These are phyloP conservation scores for Eulithis testata DNA, from an alignment of 2,888 invertebrate genomes.

Conservation along the genomic window DNA sequence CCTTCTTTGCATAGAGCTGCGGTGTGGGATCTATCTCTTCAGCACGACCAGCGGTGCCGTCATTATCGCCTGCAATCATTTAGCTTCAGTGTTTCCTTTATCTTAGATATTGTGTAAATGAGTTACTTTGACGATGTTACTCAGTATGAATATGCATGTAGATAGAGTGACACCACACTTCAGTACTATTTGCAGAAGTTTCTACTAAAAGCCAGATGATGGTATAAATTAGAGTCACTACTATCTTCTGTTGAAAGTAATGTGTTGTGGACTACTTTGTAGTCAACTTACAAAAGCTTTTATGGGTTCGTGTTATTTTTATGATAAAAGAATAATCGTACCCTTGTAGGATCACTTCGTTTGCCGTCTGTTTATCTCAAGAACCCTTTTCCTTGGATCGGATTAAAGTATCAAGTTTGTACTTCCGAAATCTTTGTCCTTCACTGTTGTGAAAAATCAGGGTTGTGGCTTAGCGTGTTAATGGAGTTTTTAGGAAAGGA, in stretches of 20 bases:
- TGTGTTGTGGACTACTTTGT: not conserved
- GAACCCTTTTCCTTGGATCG: not conserved
- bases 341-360: not conserved
- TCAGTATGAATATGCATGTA: constrained; percentile 41
- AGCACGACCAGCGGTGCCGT: not conserved
- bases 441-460: not conserved
- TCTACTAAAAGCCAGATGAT: constrained; percentile 13
- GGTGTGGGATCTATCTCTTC: not conserved
- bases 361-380: not conserved
- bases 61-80: constrained; percentile 19
- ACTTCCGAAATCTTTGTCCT: not conserved
- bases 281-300: not conserved
- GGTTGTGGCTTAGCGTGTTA: not conserved
- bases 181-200: constrained; percentile 16
- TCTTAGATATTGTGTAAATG: constrained; percentile 45
- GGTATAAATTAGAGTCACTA: constrained; percentile 6
- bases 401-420: not conserved
- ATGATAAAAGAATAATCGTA: not conserved
- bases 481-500: not conserved
- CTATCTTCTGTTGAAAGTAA: not conserved
- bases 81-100: constrained; percentile 38
- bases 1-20: not conserved
- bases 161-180: constrained; percentile 31
- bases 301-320: not conserved
- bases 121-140: constrained; percentile 39